phyloP scores from a whole-genome alignment of 1,140 invertebrate genomes.

The Bemisia tabaci region DNA sequence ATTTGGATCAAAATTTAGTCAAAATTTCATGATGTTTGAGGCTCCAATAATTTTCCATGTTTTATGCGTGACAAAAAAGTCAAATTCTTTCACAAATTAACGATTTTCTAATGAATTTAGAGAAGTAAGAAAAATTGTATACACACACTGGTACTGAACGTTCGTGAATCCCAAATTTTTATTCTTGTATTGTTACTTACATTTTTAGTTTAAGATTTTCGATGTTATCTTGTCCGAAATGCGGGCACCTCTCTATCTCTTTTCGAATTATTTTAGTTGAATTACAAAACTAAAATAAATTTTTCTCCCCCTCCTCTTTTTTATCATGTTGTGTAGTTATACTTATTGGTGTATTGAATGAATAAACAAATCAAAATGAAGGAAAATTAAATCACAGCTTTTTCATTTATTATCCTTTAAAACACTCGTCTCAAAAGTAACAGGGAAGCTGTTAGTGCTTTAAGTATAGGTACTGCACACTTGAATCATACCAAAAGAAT shows the following conservation, averaged over 20 bases:
- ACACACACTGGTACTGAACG: neutral
- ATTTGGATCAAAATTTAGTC: too few relatives aligned
- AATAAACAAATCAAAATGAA: neutral
- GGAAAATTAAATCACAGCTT: neutral
- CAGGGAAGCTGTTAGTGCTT: too few relatives aligned
- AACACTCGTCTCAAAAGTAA: too few relatives aligned
- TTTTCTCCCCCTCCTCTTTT: neutral
- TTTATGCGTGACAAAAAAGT: too few relatives aligned
- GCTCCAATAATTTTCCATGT: too few relatives aligned
- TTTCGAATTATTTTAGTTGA: neutral
- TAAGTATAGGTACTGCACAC: too few relatives aligned
- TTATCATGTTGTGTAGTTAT: neutral
- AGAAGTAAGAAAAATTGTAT: too few relatives aligned
- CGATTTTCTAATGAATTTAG: too few relatives aligned
- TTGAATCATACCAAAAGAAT: too few relatives aligned
- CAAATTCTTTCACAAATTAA: too few relatives aligned
- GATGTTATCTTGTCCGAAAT: neutral
- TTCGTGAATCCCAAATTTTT: neutral
- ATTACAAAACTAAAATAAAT: neutral
- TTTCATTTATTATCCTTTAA: too few relatives aligned
- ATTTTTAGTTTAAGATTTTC: neutral
- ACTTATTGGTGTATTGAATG: neutral
- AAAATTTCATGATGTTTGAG: too few relatives aligned
- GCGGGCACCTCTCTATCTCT: neutral
- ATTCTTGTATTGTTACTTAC: neutral